Evolutionary conservation across 2,113 vertebrate genomes (phyloP).

Genomic region (Spea bombifrons): DNA sequence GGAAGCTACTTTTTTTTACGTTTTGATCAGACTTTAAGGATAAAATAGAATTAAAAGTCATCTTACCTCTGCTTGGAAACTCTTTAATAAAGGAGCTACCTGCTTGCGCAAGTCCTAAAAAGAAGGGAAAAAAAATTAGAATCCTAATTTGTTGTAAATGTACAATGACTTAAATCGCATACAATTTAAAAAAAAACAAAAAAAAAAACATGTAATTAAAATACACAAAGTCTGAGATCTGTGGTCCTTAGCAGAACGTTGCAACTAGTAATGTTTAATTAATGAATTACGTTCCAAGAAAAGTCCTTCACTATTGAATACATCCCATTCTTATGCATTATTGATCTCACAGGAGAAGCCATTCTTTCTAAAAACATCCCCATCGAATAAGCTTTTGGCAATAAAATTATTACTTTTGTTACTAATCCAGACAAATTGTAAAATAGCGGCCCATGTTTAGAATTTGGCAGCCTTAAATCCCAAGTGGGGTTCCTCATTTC

Average conservation of each 20-base stretch:
- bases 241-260: background rate
- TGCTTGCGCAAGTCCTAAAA: constrained; percentile 95
- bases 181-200: background rate
- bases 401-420: constrained; percentile 43
- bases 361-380: constrained; percentile 32
- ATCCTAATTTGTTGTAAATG: background rate
- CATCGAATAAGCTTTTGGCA: constrained; percentile 37
- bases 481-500: constrained; percentile 39
- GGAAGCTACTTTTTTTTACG: too few relatives aligned
- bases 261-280: constrained; percentile 4
- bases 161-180: background rate
- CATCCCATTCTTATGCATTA: constrained; percentile 14
- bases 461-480: constrained; percentile 39
- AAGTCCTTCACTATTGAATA: constrained; percentile 8
- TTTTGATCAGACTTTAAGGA: background rate
- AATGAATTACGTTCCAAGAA: background rate
- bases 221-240: background rate
- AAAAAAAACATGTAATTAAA: background rate
- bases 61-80: constrained; percentile 99
- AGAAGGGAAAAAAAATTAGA: constrained; percentile 45
- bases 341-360: constrained; percentile 32
- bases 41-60: background rate
- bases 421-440: constrained; percentile 42
- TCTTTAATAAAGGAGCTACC: constrained; percentile 96
- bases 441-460: constrained; percentile 44